These are phyloP conservation scores for Chloropsis hardwickii DNA, from an alignment of 2,113 vertebrate genomes.

Conservation along the genomic window DNA sequence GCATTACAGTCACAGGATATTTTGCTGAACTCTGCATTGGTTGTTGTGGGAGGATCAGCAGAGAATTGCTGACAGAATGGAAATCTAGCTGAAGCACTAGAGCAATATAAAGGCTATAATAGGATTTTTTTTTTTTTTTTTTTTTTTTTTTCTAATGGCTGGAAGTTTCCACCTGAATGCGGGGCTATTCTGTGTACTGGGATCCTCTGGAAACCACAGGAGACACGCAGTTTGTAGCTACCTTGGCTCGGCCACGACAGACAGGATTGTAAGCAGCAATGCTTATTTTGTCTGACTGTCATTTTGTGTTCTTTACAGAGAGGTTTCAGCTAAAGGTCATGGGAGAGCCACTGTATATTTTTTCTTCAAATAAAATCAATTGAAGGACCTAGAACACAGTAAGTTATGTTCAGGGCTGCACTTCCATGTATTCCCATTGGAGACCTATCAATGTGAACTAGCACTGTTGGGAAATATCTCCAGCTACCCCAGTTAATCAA, in stretches of 20 bases:
- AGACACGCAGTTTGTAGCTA: background rate
- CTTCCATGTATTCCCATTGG: slow-evolving; percentile 65
- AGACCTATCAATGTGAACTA: slow-evolving; percentile 75
- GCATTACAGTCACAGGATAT: background rate
- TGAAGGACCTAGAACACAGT: slow-evolving; percentile 75
- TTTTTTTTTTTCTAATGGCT: background rate
- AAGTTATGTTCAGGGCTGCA: slow-evolving; percentile 74
- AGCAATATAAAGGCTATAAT: background rate
- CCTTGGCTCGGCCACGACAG: background rate
- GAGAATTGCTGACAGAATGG: background rate
- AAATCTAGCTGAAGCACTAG: background rate
- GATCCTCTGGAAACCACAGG: background rate
- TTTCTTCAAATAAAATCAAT: slow-evolving; percentile 79
- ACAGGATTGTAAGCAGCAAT: background rate
- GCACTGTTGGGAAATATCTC: slow-evolving; percentile 80
- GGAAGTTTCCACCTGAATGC: background rate
- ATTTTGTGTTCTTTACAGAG: slow-evolving; percentile 39
- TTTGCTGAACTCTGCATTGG: slow-evolving; percentile 17
- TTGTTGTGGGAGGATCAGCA: background rate
- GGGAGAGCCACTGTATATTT: slow-evolving; percentile 58
- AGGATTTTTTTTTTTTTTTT: background rate
- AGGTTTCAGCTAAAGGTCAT: slow-evolving; percentile 78
- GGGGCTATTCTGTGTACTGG: background rate
- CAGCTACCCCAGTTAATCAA: slow-evolving; percentile 82
- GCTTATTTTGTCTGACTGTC: slow-evolving; percentile 38